Evolutionary conservation across 2,888 invertebrate genomes (phyloP).

Genomic region (Chloromyia formosa): DNA sequence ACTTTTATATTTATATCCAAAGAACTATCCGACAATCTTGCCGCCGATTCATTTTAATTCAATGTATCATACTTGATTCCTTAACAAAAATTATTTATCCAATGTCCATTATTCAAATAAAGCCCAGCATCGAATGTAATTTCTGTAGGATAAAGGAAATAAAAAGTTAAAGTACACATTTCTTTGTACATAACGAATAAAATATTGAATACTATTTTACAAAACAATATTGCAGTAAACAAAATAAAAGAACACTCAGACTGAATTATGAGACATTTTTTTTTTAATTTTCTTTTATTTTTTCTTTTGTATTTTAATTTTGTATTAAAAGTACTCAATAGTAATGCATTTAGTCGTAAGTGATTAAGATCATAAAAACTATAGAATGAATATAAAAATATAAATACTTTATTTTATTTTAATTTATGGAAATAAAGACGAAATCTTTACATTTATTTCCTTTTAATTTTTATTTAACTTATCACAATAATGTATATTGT

Average conservation of each 20-base stretch:
- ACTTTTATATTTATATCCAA: constrained; percentile 15
- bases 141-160: background rate
- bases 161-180: background rate
- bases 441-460: constrained; percentile 1
- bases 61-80: background rate
- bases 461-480: constrained; percentile 44
- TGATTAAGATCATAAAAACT: too few species aligned
- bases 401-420: background rate
- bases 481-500: constrained; percentile 46
- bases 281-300: too few species aligned
- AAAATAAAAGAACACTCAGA: constrained; percentile 19
- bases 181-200: background rate
- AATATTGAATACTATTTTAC: background rate
- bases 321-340: constrained; percentile 45
- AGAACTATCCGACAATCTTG: constrained; percentile 27
- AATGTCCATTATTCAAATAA: background rate
- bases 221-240: background rate
- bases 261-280: constrained; percentile 31
- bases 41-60: background rate
- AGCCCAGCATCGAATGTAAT: constrained; percentile 1
- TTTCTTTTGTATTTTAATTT: background rate
- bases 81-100: background rate
- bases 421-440: constrained; percentile 22
- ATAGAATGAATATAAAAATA: background rate
- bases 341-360: background rate